These are phyloP conservation scores for Hydrozoanthus tunicans DNA, from an alignment of 64 coral and sea anemone species.

Conservation along the genomic window DNA sequence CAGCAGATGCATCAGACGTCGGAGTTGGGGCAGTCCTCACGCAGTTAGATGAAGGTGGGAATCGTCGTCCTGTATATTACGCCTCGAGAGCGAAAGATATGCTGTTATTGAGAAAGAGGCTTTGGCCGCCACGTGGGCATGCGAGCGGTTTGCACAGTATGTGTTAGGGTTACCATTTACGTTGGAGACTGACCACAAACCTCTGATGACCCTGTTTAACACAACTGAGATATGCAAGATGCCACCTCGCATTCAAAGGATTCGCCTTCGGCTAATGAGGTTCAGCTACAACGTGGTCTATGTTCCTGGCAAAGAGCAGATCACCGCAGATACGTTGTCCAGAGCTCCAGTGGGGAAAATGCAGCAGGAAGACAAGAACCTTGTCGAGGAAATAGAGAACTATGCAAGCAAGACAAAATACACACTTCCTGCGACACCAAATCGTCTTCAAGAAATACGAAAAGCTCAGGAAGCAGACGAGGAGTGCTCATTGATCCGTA, in stretches of 20 bases:
- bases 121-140: too few relatives aligned
- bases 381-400: neutral
- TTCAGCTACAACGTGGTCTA: slow-evolving; percentile 40
- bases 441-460: slow-evolving; percentile 49
- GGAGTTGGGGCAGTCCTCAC: neutral
- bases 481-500: slow-evolving; percentile 51
- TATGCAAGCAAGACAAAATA: neutral
- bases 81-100: neutral
- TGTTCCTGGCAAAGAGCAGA: slow-evolving; percentile 46
- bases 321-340: neutral
- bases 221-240: slow-evolving; percentile 47
- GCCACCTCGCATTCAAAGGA: slow-evolving; percentile 48
- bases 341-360: slow-evolving; percentile 10
- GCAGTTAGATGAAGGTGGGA: too few relatives aligned
- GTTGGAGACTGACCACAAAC: neutral
- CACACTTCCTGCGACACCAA: slow-evolving; percentile 19
- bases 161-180: slow-evolving; percentile 29
- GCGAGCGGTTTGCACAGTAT: slow-evolving; percentile 42
- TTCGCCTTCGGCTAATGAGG: slow-evolving; percentile 25
- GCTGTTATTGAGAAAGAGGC: slow-evolving; percentile 21
- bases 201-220: neutral
- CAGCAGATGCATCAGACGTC: neutral
- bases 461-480: slow-evolving; percentile 52
- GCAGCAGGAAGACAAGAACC: neutral
- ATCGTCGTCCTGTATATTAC: neutral